Evolutionary conservation across 2,888 invertebrate species (phyloP).

Genomic region (Xestia ashworthii): DNA sequence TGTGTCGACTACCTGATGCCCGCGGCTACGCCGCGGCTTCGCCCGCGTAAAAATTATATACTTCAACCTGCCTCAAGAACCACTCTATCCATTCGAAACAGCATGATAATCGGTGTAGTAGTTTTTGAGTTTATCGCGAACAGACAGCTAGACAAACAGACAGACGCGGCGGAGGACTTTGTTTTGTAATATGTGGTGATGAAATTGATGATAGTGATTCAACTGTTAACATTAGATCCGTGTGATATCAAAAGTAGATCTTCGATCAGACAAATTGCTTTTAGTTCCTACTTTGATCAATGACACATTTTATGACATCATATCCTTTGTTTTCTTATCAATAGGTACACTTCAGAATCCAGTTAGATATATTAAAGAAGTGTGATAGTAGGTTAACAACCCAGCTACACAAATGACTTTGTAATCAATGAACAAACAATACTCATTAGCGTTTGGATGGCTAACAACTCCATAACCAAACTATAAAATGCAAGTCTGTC

Average conservation of each 20-base stretch:
- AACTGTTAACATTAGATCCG: not conserved
- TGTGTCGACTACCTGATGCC: too few relatives aligned
- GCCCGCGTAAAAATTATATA: too few relatives aligned
- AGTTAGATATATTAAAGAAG: conserved; percentile 9
- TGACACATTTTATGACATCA: conserved; percentile 16
- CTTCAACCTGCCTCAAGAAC: too few relatives aligned
- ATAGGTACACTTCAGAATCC: conserved; percentile 7
- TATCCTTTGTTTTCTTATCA: conserved; percentile 46
- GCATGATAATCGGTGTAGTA: too few relatives aligned
- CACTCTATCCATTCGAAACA: too few relatives aligned
- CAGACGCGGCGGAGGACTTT: too few relatives aligned
- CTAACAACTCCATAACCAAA: not conserved
- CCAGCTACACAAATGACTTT: conserved; percentile 9
- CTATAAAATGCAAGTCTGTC: not conserved
- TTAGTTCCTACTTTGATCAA: conserved; percentile 2
- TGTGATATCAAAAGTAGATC: not conserved
- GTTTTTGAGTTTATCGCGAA: too few relatives aligned
- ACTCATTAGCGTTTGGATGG: not conserved
- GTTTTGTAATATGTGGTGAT: too few relatives aligned
- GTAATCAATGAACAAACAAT: conserved; percentile 25
- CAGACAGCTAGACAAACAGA: too few relatives aligned
- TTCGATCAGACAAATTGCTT: not conserved
- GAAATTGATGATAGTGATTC: too few relatives aligned
- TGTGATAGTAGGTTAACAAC: conserved; percentile 3
- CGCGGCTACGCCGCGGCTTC: too few relatives aligned